Percentiles rank a stretch among this genome's conserved stretches.
phyloP scores from a whole-genome alignment of 1,140 invertebrate species.

The Rhagoletis pomonella region DNA sequence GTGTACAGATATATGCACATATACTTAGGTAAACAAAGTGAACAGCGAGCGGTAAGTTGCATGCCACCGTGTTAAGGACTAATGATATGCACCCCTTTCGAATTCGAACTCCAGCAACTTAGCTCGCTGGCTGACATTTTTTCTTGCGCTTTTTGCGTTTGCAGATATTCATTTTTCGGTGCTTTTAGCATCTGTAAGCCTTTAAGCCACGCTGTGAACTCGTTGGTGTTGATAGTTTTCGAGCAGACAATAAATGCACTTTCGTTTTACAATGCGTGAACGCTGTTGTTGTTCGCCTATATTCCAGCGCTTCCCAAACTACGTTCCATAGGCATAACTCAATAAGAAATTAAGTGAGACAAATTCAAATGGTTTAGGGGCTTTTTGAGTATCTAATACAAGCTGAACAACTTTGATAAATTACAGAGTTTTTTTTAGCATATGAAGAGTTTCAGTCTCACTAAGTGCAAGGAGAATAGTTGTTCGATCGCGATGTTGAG shows the following conservation, averaged over 20 bases:
- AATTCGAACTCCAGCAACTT: neutral
- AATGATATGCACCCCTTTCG: conserved; percentile 50
- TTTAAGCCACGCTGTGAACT: neutral
- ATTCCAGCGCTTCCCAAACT: too few relatives aligned
- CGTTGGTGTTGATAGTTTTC: neutral
- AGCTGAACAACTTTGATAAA: too few relatives aligned
- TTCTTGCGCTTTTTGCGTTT: neutral
- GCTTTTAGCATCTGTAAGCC: neutral
- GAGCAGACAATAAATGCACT: conserved; percentile 25
- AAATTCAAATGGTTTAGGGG: too few relatives aligned
- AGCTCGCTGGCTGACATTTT: conserved; percentile 10
- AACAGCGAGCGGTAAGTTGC: conserved; percentile 6
- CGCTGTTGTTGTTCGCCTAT: neutral
- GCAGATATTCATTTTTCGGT: neutral
- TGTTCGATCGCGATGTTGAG: too few relatives aligned
- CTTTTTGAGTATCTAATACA: too few relatives aligned
- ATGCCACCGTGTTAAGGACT: neutral
- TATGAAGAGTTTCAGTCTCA: too few relatives aligned
- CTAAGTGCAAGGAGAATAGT: too few relatives aligned
- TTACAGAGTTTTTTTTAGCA: too few relatives aligned
- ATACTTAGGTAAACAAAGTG: neutral
- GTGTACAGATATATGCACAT: neutral
- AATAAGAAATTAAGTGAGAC: too few relatives aligned
- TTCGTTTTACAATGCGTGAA: neutral
- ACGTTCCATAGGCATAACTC: too few relatives aligned